phyloP scores from a whole-genome alignment of 1,140 invertebrate species.

The Drosophila sturtevanti region DNA sequence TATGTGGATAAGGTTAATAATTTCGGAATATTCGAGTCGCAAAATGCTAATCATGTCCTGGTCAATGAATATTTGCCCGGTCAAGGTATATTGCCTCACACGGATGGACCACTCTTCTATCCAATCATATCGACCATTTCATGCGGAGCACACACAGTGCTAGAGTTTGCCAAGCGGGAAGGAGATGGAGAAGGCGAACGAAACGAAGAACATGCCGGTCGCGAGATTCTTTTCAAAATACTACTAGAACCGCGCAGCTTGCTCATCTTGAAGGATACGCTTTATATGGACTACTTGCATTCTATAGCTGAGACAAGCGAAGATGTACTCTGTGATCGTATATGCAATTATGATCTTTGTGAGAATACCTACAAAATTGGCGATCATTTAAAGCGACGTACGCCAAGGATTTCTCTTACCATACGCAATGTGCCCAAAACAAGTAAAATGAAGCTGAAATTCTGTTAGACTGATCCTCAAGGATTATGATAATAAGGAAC shows the following conservation, averaged over 20 bases:
- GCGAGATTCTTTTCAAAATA: constrained; percentile 85
- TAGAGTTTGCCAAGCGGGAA: constrained; percentile 86
- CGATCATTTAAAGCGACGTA: constrained; percentile 86
- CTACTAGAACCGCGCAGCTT: constrained; percentile 94
- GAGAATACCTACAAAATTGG: constrained; percentile 84
- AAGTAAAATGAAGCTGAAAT: constrained; percentile 88
- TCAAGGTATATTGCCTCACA: constrained; percentile 97
- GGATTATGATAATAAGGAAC: neutral
- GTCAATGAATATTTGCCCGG: constrained; percentile 97
- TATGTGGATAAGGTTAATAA: constrained; percentile 89
- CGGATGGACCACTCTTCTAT: constrained; percentile 96
- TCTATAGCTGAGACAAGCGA: constrained; percentile 90
- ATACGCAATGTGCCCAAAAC: constrained; percentile 97
- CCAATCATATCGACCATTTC: constrained; percentile 96
- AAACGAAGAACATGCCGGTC: neutral
- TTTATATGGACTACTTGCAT: constrained; percentile 95
- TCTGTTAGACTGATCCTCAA: constrained; percentile 62
- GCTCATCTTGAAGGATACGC: constrained; percentile 91
- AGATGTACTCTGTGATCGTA: constrained; percentile 88
- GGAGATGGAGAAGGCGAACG: neutral
- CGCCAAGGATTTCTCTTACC: constrained; percentile 92
- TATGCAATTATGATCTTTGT: constrained; percentile 88
- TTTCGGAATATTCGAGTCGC: constrained; percentile 89
- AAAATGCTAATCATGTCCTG: constrained; percentile 96
- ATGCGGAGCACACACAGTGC: constrained; percentile 93